phyloP scores from a whole-genome alignment of 2,888 invertebrate species.

The Athripsodes cinereus region DNA sequence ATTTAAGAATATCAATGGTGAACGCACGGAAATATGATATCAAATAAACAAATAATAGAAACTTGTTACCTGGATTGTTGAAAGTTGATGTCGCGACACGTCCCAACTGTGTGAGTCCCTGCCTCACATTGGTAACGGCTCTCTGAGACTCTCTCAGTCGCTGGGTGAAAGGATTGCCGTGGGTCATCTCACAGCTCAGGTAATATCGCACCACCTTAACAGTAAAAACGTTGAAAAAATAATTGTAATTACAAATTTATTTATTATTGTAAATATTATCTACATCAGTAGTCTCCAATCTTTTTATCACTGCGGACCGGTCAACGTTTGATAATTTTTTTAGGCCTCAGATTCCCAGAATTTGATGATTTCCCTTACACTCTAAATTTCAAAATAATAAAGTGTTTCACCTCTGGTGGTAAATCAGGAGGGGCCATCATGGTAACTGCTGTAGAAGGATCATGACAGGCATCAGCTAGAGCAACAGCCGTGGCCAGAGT shows the following conservation, averaged over 20 bases:
- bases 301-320: too few relatives aligned
- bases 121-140: constrained; percentile 61
- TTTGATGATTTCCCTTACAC: too few relatives aligned
- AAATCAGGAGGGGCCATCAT: constrained; percentile 54
- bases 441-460: constrained; percentile 75
- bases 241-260: too few relatives aligned
- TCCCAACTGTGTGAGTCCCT: constrained; percentile 64
- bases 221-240: too few relatives aligned
- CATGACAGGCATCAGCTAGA: constrained; percentile 77
- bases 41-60: too few relatives aligned
- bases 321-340: too few relatives aligned
- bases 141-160: constrained; percentile 72
- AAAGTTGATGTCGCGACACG: constrained; percentile 45
- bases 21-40: too few relatives aligned
- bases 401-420: constrained; percentile 55
- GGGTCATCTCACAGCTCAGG: constrained; percentile 74
- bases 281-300: too few relatives aligned
- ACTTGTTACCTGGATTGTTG: constrained; percentile 42
- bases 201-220: constrained; percentile 65
- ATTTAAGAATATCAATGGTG: neutral
- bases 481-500: constrained; percentile 83
- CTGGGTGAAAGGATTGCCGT: constrained; percentile 76
- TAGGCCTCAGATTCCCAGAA: too few relatives aligned
- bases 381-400: too few relatives aligned
- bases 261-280: too few relatives aligned